These are phyloP conservation scores for Gymnoscopelus microlampas DNA, from an alignment of 2,797 vertebrate species.

Conservation along the genomic window DNA sequence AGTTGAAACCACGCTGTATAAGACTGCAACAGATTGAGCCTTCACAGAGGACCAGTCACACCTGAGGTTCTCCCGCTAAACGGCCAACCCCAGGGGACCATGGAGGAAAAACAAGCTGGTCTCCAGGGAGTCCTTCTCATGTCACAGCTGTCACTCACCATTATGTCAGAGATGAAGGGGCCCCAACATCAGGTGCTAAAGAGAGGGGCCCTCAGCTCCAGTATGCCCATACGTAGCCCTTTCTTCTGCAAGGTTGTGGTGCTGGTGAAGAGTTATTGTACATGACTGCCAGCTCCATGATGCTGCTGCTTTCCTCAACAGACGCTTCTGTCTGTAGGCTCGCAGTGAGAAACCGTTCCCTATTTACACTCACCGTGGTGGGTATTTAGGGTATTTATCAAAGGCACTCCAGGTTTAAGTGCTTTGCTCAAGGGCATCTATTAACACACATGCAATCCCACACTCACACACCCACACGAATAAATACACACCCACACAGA, in stretches of 20 bases:
- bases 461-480: neutral
- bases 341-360: too few relatives aligned
- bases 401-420: neutral
- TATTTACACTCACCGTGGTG: neutral
- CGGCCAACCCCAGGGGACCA: conserved; percentile 12
- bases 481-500: neutral
- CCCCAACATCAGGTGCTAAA: conserved; percentile 30
- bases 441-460: neutral
- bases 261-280: too few relatives aligned
- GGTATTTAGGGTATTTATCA: neutral
- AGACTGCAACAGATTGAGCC: neutral
- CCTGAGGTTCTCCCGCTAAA: conserved; percentile 17
- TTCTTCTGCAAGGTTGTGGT: too few relatives aligned
- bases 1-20: neutral
- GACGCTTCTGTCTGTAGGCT: too few relatives aligned
- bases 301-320: too few relatives aligned
- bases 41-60: conserved; percentile 17
- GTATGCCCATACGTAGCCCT: neutral
- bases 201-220: conserved; percentile 5
- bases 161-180: conserved; percentile 23
- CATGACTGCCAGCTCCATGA: too few relatives aligned
- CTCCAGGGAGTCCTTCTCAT: conserved; percentile 16
- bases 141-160: conserved; percentile 36
- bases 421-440: neutral
- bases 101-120: conserved; percentile 14